Evolutionary conservation across 2,797 vertebrate species (phyloP).

Genomic region (Steatocranus sp.): DNA sequence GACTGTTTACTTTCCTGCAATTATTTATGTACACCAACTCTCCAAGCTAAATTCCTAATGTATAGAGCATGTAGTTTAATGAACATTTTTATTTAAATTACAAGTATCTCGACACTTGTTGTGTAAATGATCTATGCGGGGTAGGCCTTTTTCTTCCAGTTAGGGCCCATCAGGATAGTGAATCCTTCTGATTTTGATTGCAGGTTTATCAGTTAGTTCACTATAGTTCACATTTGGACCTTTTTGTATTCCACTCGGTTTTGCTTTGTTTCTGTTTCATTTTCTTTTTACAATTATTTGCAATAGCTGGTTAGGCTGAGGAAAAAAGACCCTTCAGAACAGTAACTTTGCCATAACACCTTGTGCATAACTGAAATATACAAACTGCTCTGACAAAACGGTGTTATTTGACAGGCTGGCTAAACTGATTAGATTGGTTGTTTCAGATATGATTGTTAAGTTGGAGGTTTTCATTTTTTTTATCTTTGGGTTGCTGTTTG

Average conservation of each 20-base stretch:
- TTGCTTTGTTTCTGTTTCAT: accelerated
- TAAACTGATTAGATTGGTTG: background rate
- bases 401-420: background rate
- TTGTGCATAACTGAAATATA: background rate
- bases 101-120: background rate
- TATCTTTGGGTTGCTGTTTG: background rate
- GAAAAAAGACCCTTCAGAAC: background rate
- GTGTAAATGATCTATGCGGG: background rate
- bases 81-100: background rate
- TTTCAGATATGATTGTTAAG: background rate
- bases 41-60: background rate
- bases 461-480: background rate
- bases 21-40: conserved; percentile 11
- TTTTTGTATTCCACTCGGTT: background rate
- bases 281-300: background rate
- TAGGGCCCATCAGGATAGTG: background rate
- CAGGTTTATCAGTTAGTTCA: background rate
- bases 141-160: background rate
- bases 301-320: background rate
- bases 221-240: background rate
- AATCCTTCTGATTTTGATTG: background rate
- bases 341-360: background rate
- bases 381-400: background rate
- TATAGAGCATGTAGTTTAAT: background rate
- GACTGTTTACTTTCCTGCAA: conserved; percentile 33